Evolutionary conservation across 2,888 invertebrate genomes (phyloP).

Genomic region (Himalopsyche japonica): DNA sequence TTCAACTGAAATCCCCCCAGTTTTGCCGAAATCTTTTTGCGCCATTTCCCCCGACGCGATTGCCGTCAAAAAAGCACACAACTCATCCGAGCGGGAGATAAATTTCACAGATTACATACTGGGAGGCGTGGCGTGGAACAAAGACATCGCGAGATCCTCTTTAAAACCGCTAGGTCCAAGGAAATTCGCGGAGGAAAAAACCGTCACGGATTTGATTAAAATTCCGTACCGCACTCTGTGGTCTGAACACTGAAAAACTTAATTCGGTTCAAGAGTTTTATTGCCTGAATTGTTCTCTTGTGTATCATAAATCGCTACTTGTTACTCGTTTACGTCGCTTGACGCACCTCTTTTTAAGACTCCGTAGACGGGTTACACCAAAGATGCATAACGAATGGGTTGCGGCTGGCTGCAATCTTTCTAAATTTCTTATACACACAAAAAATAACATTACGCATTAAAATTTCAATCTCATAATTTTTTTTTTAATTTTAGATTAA

Average conservation of each 20-base stretch:
- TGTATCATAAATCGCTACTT: conserved; percentile 39
- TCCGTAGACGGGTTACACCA: neutral
- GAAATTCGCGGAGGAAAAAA: conserved; percentile 14
- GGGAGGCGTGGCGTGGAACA: conserved; percentile 16
- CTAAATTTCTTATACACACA: too few species aligned
- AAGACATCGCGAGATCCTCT: conserved; percentile 19
- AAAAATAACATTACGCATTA: too few species aligned
- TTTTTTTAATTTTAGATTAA: too few species aligned
- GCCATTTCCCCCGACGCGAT: neutral
- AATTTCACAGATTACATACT: conserved; percentile 21
- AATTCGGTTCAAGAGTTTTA: conserved; percentile 40
- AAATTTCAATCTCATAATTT: too few species aligned
- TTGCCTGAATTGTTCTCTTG: conserved; percentile 37
- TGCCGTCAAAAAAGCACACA: conserved; percentile 12
- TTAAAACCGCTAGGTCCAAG: neutral
- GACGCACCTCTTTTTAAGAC: conserved; percentile 27
- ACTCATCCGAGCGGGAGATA: conserved; percentile 17
- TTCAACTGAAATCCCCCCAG: conserved; percentile 16
- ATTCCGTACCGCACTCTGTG: conserved; percentile 31
- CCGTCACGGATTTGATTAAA: conserved; percentile 38
- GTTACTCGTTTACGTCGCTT: conserved; percentile 32
- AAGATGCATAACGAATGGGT: neutral
- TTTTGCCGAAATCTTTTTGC: conserved; percentile 15
- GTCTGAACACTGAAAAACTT: conserved; percentile 30
- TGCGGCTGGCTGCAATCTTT: neutral